Conservation (phyloP, 2,888 invertebrate genomes). For the Hypolimnas misippus region DNA sequence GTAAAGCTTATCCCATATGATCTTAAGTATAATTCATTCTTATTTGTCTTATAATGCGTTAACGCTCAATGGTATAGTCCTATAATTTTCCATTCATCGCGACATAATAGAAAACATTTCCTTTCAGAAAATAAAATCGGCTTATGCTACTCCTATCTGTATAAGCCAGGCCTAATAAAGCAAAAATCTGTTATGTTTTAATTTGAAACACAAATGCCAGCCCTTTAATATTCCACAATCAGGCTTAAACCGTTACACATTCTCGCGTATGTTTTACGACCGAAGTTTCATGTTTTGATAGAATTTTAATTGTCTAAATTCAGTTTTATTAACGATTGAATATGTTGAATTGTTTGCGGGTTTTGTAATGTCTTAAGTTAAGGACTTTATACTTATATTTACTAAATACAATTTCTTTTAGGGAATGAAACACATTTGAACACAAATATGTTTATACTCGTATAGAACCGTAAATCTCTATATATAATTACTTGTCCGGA, state of each 20-base stretch:
- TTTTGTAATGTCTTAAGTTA: background rate
- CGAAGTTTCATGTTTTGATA: slow-evolving; percentile 6
- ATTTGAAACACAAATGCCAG: slow-evolving; percentile 27
- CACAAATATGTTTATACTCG: no score
- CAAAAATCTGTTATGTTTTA: slow-evolving; percentile 30
- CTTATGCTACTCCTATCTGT: slow-evolving; percentile 24
- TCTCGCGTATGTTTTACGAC: slow-evolving; percentile 6
- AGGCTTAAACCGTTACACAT: slow-evolving; percentile 20
- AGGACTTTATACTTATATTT: background rate
- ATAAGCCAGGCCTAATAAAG: slow-evolving; percentile 30
- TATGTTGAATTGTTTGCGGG: background rate
- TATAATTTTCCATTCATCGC: background rate
- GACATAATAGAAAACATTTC: slow-evolving; percentile 17
- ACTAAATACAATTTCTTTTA: background rate
- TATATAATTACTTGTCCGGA: no score
- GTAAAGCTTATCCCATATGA: no score
- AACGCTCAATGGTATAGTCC: no score
- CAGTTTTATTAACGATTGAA: background rate
- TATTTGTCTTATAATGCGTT: no score
- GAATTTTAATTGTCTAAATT: slow-evolving; percentile 9
- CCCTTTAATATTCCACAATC: slow-evolving; percentile 19
- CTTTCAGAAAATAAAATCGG: slow-evolving; percentile 27
- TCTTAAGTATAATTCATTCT: no score
- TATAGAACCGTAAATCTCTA: no score
- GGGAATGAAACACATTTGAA: no score